Conservation (phyloP, 1,140 invertebrate species). For the Plectrocnemia conspersa region DNA sequence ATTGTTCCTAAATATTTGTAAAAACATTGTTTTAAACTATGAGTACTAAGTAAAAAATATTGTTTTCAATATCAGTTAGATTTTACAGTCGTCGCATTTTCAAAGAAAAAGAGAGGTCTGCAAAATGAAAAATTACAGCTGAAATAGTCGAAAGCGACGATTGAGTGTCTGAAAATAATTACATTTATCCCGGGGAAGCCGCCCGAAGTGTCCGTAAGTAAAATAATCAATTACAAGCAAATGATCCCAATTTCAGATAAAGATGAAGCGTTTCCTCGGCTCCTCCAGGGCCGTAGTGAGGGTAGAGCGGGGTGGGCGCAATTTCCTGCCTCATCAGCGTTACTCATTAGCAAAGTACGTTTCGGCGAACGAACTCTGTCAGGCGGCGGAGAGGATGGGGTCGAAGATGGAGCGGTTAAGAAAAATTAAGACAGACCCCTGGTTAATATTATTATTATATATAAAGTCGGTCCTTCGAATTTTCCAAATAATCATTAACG, state of each 20-base stretch:
- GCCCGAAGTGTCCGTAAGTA: constrained; percentile 21
- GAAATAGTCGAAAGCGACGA: too few relatives aligned
- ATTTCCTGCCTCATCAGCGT: constrained; percentile 34
- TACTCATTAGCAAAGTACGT: constrained; percentile 31
- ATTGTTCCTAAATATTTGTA: too few relatives aligned
- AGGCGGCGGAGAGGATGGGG: not conserved
- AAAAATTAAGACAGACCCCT: too few relatives aligned
- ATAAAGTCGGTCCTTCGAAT: too few relatives aligned
- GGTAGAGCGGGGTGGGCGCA: constrained; percentile 16
- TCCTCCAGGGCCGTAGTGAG: constrained; percentile 7
- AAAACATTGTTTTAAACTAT: too few relatives aligned
- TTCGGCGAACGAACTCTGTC: constrained; percentile 7
- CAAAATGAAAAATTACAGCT: too few relatives aligned
- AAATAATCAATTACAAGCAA: constrained; percentile 34
- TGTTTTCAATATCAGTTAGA: too few relatives aligned
- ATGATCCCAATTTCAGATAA: constrained; percentile 35
- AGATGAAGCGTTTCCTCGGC: constrained; percentile 23
- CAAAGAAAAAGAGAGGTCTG: too few relatives aligned
- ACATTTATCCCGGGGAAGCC: not conserved
- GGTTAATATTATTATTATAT: too few relatives aligned
- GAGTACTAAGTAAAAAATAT: too few relatives aligned
- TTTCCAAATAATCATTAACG: constrained; percentile 29
- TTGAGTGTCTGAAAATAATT: not conserved
- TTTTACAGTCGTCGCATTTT: too few relatives aligned
- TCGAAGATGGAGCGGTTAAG: constrained; percentile 13